Evolutionary conservation across 2,113 vertebrate genomes (phyloP).

Genomic region (Mesoclemmys tuberculata): DNA sequence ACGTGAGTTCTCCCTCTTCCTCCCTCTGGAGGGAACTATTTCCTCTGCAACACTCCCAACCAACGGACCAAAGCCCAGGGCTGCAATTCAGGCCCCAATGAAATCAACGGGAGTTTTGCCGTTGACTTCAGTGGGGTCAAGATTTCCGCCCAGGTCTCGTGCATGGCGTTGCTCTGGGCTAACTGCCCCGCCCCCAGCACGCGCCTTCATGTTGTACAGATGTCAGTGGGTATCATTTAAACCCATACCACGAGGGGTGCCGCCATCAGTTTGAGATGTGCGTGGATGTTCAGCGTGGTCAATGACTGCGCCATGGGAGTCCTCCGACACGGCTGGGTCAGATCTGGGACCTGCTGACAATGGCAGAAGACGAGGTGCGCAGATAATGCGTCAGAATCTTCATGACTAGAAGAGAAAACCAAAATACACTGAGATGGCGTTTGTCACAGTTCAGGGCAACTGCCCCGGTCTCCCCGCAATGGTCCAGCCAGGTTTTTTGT

Average conservation of each 20-base stretch:
- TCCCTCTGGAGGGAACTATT: too few relatives aligned
- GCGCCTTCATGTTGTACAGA: neutral
- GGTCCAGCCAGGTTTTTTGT: neutral
- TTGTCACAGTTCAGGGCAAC: neutral
- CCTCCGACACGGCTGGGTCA: slow-evolving; percentile 81
- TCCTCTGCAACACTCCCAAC: neutral
- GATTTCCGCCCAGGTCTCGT: neutral
- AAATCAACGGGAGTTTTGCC: neutral
- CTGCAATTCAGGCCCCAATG: neutral
- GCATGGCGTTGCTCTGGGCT: neutral
- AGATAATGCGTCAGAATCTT: slow-evolving; percentile 56
- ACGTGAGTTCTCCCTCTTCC: neutral
- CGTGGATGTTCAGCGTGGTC: slow-evolving; percentile 87
- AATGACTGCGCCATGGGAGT: slow-evolving; percentile 84
- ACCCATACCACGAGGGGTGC: slow-evolving; percentile 88
- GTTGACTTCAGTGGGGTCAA: accelerated
- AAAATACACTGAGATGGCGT: neutral
- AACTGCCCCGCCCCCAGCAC: neutral
- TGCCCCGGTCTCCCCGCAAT: neutral
- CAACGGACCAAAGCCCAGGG: neutral
- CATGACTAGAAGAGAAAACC: slow-evolving; percentile 69
- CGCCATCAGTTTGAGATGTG: slow-evolving; percentile 92
- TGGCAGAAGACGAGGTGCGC: slow-evolving; percentile 89
- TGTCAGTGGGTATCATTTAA: neutral
- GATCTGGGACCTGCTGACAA: slow-evolving; percentile 73